phyloP scores from a whole-genome alignment of 2,113 vertebrate species.

The Anhinga rufa region DNA sequence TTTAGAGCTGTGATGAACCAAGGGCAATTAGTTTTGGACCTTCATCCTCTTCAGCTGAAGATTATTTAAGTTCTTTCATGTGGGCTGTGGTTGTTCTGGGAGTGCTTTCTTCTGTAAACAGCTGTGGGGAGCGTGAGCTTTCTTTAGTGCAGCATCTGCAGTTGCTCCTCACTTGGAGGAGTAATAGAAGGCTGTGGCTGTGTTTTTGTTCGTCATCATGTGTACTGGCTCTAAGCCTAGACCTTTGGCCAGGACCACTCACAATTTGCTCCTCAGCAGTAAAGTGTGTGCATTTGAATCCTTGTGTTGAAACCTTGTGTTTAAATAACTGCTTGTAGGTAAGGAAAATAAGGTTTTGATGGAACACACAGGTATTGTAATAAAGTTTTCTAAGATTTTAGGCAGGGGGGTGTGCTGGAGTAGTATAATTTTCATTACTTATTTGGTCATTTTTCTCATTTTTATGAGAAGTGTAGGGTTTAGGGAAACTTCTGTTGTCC shows the following conservation, averaged over 20 bases:
- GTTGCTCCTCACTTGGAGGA: neutral
- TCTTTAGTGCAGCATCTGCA: conserved; percentile 29
- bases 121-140: neutral
- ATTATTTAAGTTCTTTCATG: conserved; percentile 2
- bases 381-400: neutral
- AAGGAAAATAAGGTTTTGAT: neutral
- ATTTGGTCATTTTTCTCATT: neutral
- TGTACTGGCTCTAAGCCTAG: neutral
- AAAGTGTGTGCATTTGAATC: neutral
- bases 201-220: neutral
- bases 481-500: neutral
- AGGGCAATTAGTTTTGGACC: neutral
- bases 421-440: neutral
- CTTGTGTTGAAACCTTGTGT: neutral
- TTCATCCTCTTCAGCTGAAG: neutral
- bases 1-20: neutral
- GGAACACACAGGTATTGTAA: neutral
- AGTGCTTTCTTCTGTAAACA: neutral
- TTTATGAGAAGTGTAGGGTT: neutral
- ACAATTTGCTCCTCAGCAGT: neutral
- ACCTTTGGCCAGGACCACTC: neutral
- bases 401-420: neutral
- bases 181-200: neutral
- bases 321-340: neutral
- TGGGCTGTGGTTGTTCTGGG: conserved; percentile 14